These are phyloP conservation scores for Catamblyrhynchus diadema DNA, from an alignment of 2,797 vertebrate species.

Conservation along the genomic window DNA sequence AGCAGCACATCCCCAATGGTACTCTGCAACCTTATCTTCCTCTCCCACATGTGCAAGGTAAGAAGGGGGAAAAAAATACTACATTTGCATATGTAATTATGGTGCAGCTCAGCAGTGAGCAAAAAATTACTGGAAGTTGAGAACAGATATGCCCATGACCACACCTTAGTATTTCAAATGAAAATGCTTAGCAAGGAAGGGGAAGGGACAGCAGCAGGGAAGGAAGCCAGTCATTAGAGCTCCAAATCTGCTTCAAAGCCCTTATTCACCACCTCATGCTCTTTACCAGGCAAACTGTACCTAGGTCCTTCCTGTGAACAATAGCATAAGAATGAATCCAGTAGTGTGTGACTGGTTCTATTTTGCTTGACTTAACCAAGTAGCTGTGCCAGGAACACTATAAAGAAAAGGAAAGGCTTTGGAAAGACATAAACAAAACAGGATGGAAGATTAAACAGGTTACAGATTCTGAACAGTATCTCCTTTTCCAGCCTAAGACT, in stretches of 20 bases:
- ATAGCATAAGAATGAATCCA: neutral
- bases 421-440: neutral
- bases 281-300: neutral
- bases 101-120: neutral
- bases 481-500: neutral
- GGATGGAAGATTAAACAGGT: neutral
- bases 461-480: neutral
- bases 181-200: slow-evolving; percentile 47
- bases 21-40: slow-evolving; percentile 37
- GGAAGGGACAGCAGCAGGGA: slow-evolving; percentile 64
- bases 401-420: neutral
- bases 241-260: slow-evolving; percentile 32
- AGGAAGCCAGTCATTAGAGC: slow-evolving; percentile 54
- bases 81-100: slow-evolving; percentile 62
- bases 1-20: neutral
- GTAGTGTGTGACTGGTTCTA: neutral
- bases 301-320: slow-evolving; percentile 37
- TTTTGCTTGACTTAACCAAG: neutral
- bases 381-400: neutral
- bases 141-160: slow-evolving; percentile 57
- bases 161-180: slow-evolving; percentile 62
- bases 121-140: slow-evolving; percentile 70
- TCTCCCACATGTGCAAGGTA: slow-evolving; percentile 42
- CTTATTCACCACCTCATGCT: slow-evolving; percentile 18
- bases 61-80: neutral